phyloP scores from a whole-genome alignment of 2,797 vertebrate species.

The Holocentrus rufus region DNA sequence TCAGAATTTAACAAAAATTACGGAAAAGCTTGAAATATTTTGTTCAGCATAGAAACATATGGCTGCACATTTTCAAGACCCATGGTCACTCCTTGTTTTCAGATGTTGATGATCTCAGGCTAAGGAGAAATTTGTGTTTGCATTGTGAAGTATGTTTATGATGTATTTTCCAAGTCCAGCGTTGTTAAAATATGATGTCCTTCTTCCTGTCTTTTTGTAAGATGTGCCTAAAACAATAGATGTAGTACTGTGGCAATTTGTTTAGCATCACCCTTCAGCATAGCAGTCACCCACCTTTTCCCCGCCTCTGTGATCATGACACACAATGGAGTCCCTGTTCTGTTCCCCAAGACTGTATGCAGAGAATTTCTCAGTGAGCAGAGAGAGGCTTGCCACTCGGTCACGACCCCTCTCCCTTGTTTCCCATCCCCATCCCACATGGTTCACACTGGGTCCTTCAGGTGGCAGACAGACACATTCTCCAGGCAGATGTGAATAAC shows the following conservation, averaged over 20 bases:
- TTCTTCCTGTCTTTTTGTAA: background rate
- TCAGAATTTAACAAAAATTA: no score
- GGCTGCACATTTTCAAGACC: no score
- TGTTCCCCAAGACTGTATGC: constrained; percentile 36
- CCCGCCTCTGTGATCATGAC: constrained; percentile 4
- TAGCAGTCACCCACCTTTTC: no score
- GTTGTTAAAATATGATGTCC: background rate
- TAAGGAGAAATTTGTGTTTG: background rate
- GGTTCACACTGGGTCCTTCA: constrained; percentile 7
- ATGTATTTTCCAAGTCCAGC: background rate
- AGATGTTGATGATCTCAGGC: no score
- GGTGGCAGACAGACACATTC: constrained; percentile 17
- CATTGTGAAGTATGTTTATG: background rate
- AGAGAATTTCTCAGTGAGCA: constrained; percentile 53
- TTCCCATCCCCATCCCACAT: background rate
- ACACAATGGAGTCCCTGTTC: constrained; percentile 59
- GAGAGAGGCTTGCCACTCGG: background rate
- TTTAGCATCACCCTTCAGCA: background rate
- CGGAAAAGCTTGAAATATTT: no score
- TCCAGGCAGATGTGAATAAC: constrained; percentile 23
- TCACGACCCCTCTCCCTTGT: constrained; percentile 11
- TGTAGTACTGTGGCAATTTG: background rate
- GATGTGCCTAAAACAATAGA: background rate
- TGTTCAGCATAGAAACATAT: no score
- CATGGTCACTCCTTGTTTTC: no score